Conservation (phyloP, 1,140 invertebrate genomes). For the Pissodes strobi region DNA sequence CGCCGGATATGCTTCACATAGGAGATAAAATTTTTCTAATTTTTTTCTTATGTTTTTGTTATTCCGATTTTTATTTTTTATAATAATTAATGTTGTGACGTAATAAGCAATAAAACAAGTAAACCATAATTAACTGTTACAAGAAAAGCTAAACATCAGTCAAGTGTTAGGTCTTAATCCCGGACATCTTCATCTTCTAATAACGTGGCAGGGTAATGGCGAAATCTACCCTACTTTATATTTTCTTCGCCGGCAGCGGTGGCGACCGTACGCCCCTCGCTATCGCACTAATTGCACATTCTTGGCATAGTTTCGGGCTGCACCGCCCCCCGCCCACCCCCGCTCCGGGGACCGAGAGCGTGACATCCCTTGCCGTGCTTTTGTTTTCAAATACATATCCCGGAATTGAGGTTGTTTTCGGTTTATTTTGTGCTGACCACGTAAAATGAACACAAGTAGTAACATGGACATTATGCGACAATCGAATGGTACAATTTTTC, state of each 20-base stretch:
- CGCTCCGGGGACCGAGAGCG: conserved; percentile 43
- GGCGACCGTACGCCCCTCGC: conserved; percentile 50
- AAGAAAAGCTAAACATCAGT: too few relatives aligned
- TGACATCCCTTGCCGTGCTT: conserved; percentile 43
- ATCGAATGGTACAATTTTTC: not conserved
- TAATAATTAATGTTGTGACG: too few relatives aligned
- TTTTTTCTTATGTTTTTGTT: too few relatives aligned
- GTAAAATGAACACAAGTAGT: conserved; percentile 15
- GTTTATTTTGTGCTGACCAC: conserved; percentile 29
- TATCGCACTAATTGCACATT: conserved; percentile 81
- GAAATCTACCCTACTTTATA: conserved; percentile 63
- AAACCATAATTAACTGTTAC: too few relatives aligned
- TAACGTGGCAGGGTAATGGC: conserved; percentile 45
- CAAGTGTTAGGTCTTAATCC: not conserved
- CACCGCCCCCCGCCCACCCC: conserved; percentile 58
- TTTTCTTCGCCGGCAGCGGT: conserved; percentile 59
- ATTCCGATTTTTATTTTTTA: too few relatives aligned
- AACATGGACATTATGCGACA: conserved; percentile 6
- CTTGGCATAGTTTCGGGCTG: conserved; percentile 81
- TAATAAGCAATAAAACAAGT: too few relatives aligned
- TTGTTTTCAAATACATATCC: conserved; percentile 27
- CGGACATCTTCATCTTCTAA: conserved; percentile 36
- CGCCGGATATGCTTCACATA: too few relatives aligned
- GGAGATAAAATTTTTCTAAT: too few relatives aligned
- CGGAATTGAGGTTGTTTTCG: conserved; percentile 20